phyloP scores from a whole-genome alignment of 1,140 invertebrate genomes.

The Sitophilus oryzae region DNA sequence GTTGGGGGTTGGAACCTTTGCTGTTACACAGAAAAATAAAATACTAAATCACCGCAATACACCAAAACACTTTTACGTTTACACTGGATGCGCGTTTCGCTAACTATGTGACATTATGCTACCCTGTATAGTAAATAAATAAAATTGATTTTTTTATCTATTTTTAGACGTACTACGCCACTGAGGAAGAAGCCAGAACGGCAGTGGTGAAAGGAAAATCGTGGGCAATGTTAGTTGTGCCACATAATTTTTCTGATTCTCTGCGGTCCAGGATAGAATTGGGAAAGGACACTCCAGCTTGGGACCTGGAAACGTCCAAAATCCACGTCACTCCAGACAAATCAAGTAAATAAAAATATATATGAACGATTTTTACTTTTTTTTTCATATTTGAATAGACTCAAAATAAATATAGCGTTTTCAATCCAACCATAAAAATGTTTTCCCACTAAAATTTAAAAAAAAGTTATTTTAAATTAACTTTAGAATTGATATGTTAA shows the following conservation, averaged over 20 bases:
- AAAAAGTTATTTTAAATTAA: no score
- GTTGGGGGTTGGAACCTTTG: no score
- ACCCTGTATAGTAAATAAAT: not conserved
- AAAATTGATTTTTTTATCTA: not conserved
- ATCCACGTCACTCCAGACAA: conserved; percentile 83
- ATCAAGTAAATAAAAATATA: conserved; percentile 62
- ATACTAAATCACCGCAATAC: no score
- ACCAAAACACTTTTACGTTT: no score
- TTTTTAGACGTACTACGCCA: conserved; percentile 49
- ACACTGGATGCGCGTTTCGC: no score
- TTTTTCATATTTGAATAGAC: not conserved
- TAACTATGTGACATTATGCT: not conserved
- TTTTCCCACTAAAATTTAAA: no score
- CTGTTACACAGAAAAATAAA: no score
- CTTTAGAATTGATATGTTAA: no score
- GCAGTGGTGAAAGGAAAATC: conserved; percentile 68
- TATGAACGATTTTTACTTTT: not conserved
- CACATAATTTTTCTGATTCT: conserved; percentile 78
- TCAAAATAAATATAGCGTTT: conserved; percentile 4
- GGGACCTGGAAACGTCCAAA: conserved; percentile 74
- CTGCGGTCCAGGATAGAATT: conserved; percentile 61
- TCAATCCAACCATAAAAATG: not conserved
- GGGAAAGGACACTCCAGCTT: conserved; percentile 63
- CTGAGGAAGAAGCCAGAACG: conserved; percentile 59
- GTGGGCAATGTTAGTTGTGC: conserved; percentile 83